These are phyloP conservation scores for Polyboroides typus DNA, from an alignment of 2,797 vertebrate genomes.

Conservation along the genomic window DNA sequence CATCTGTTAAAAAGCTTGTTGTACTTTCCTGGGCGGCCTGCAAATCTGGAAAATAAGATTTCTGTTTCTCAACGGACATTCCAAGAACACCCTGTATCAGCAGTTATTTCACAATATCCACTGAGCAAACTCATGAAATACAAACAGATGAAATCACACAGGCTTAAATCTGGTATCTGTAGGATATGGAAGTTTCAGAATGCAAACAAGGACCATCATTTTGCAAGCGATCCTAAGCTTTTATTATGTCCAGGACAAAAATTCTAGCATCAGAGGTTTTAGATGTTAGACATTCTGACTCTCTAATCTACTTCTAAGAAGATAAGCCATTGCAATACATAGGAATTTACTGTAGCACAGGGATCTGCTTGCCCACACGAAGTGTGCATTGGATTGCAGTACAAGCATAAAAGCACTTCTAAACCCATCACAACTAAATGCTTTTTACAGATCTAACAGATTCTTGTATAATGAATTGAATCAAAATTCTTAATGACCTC, in stretches of 20 bases:
- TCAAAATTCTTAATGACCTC: background rate
- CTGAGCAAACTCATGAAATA: background rate
- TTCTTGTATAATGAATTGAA: background rate
- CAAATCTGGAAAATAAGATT: conserved; percentile 83
- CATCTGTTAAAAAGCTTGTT: conserved; percentile 98
- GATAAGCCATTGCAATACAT: background rate
- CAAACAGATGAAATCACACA: background rate
- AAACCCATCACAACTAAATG: background rate
- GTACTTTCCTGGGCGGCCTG: conserved; percentile 96
- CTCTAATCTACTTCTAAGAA: background rate
- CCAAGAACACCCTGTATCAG: background rate
- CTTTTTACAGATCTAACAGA: background rate
- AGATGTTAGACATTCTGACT: background rate
- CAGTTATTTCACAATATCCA: background rate
- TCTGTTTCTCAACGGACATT: conserved; percentile 33
- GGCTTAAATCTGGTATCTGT: background rate
- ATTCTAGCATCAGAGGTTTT: background rate
- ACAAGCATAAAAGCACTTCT: background rate
- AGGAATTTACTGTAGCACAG: background rate
- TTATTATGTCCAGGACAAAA: background rate
- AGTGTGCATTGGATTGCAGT: background rate
- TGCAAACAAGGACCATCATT: background rate
- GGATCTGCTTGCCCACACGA: background rate
- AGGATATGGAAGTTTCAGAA: background rate
- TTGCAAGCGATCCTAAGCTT: background rate